Conservation (phyloP, 2,113 vertebrate genomes). For the Eurypyga helias region DNA sequence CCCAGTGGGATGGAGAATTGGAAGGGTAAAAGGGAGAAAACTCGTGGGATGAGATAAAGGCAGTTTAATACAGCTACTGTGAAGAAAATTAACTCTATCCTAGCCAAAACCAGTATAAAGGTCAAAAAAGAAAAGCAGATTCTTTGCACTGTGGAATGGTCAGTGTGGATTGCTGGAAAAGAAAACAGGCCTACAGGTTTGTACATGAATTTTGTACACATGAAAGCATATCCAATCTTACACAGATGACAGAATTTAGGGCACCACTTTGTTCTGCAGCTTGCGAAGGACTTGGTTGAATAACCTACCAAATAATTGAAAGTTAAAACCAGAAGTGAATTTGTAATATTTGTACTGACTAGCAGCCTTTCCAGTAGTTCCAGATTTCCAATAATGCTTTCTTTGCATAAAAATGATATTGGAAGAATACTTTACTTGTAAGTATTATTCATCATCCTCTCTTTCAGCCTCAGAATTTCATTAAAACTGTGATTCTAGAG, state of each 20-base stretch:
- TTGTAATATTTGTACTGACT: neutral
- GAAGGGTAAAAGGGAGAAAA: neutral
- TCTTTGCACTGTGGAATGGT: neutral
- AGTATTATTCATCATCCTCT: neutral
- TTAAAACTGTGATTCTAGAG: neutral
- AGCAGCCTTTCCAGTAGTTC: neutral
- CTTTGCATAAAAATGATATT: neutral
- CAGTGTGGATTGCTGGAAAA: neutral
- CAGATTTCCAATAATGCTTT: neutral
- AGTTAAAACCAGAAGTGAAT: neutral
- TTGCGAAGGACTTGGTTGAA: neutral
- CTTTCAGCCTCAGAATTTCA: neutral
- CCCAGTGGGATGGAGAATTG: too few relatives aligned
- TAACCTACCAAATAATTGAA: neutral
- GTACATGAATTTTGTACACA: neutral
- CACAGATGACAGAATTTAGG: neutral
- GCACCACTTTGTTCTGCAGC: neutral
- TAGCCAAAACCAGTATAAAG: neutral
- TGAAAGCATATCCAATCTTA: neutral
- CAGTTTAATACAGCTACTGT: neutral
- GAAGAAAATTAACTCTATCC: neutral
- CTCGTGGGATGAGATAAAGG: neutral
- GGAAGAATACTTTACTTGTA: neutral
- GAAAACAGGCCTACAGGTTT: neutral
- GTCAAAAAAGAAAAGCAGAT: neutral